Percentiles rank a stretch among this genome's conserved stretches.
These are phyloP conservation scores for Calosoma granatense DNA, from an alignment of 1,140 invertebrate species.

Conservation along the genomic window DNA sequence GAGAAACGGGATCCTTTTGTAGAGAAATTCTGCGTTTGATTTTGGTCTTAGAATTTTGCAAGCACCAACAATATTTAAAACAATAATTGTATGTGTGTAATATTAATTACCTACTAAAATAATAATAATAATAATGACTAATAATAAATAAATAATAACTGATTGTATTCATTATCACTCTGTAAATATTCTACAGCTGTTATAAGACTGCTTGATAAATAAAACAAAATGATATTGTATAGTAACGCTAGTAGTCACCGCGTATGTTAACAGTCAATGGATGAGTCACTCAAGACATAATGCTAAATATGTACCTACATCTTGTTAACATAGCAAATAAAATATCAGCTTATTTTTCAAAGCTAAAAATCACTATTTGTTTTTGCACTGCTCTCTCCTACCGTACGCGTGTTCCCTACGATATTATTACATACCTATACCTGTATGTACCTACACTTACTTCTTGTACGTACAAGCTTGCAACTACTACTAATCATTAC, in stretches of 20 bases:
- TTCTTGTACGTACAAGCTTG: no score
- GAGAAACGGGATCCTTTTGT: constrained; percentile 3
- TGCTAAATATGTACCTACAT: constrained; percentile 1
- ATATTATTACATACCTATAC: background rate
- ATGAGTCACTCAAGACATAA: background rate
- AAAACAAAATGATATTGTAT: constrained; percentile 2
- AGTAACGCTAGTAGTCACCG: constrained; percentile 5
- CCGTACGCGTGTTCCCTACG: background rate
- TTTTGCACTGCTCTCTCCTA: background rate
- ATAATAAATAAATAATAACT: background rate
- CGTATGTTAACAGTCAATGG: background rate
- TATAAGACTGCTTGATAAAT: constrained; percentile 7
- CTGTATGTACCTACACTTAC: no score
- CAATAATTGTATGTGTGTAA: constrained; percentile 9
- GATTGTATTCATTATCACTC: constrained; percentile 9
- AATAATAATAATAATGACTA: no score
- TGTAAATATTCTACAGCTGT: constrained; percentile 9
- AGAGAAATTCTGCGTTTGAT: background rate
- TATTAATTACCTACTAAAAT: constrained; percentile 4
- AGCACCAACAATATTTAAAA: constrained; percentile 9
- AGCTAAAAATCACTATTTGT: constrained; percentile 6
- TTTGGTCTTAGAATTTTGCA: constrained; percentile 7
- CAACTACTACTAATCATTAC: background rate
- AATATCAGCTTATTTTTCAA: constrained; percentile 9
- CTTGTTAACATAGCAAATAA: constrained; percentile 9